A percentile compares a stretch with the other conserved stretches of the same genome.
Evolutionary conservation across 2,797 vertebrate genomes (phyloP).

Genomic region (Lutjanus campechanus): DNA sequence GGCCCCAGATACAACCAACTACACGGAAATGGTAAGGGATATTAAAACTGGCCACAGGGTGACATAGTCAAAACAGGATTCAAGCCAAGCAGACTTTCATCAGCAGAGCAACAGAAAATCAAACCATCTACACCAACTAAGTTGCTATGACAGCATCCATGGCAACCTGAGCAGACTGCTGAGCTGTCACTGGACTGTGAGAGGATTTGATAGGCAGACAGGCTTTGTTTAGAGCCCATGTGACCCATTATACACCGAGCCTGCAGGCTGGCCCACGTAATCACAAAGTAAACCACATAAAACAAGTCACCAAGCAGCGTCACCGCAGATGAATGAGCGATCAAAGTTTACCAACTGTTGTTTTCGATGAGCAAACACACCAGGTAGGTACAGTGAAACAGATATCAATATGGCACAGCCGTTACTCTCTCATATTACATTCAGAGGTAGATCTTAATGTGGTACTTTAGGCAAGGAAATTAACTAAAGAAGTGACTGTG

Average conservation of each 20-base stretch:
- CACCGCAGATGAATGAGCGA: conserved; percentile 41
- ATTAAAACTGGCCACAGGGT: conserved; percentile 1
- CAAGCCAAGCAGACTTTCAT: conserved; percentile 50
- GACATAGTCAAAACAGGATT: conserved; percentile 59
- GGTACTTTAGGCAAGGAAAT: background rate
- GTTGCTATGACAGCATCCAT: conserved; percentile 73
- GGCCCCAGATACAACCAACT: background rate
- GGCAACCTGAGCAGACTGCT: conserved; percentile 67
- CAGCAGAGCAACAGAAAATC: conserved; percentile 26
- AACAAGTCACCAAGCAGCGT: conserved; percentile 45
- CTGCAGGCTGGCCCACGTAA: conserved; percentile 35
- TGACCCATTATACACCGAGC: conserved; percentile 52
- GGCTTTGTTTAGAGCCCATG: conserved; percentile 62
- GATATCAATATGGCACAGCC: conserved; percentile 7
- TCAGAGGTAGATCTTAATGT: background rate
- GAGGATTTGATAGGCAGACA: conserved; percentile 69
- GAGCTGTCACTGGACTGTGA: conserved; percentile 58
- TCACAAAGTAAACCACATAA: conserved; percentile 65
- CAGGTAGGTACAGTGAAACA: conserved; percentile 10
- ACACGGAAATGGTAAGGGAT: background rate
- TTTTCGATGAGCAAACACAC: conserved; percentile 58
- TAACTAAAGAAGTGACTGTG: background rate
- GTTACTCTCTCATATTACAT: conserved; percentile 7
- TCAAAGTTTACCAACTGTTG: conserved; percentile 68
- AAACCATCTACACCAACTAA: conserved; percentile 41